These are phyloP conservation scores for Epizoanthus illoricatus DNA, from an alignment of 92 coral and sea anemone species.

Conservation along the genomic window DNA sequence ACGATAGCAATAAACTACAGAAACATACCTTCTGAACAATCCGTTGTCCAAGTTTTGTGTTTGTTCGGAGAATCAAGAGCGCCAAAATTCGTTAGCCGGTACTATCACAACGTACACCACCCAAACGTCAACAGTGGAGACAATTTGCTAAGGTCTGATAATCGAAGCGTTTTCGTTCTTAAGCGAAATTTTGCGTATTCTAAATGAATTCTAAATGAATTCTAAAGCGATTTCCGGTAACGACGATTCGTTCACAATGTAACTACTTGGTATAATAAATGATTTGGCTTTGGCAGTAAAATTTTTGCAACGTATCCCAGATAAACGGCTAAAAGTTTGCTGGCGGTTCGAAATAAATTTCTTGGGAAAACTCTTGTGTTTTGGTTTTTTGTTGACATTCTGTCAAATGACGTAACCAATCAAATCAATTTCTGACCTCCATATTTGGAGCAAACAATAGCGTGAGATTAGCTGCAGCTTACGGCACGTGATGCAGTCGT, in stretches of 20 bases:
- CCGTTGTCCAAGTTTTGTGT: neutral
- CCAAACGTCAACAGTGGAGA: constrained; percentile 36
- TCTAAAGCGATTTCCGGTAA: neutral
- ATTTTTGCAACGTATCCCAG: constrained; percentile 21
- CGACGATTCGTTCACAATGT: neutral
- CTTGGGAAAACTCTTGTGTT: constrained; percentile 90
- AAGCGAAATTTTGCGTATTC: neutral
- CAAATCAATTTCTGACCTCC: constrained; percentile 64
- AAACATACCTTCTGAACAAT: constrained; percentile 20
- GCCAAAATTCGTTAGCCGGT: constrained; percentile 37
- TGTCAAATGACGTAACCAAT: constrained; percentile 89
- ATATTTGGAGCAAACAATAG: constrained; percentile 62
- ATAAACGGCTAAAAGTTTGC: constrained; percentile 28
- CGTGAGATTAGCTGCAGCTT: constrained; percentile 37
- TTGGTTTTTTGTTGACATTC: constrained; percentile 95
- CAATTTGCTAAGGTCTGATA: neutral
- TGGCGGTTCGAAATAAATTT: constrained; percentile 42
- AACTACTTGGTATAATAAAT: constrained; percentile 3
- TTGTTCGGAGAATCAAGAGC: constrained; percentile 26
- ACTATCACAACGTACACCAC: constrained; percentile 44
- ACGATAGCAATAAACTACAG: neutral
- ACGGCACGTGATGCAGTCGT: constrained; percentile 38
- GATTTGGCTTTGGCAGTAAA: neutral
- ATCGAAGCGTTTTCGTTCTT: neutral
- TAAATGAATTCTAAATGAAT: no score